A percentile compares a stretch with the other conserved stretches of the same genome.
Conservation (phyloP, 2,888 invertebrate genomes). For the Esperia sulphurella region DNA sequence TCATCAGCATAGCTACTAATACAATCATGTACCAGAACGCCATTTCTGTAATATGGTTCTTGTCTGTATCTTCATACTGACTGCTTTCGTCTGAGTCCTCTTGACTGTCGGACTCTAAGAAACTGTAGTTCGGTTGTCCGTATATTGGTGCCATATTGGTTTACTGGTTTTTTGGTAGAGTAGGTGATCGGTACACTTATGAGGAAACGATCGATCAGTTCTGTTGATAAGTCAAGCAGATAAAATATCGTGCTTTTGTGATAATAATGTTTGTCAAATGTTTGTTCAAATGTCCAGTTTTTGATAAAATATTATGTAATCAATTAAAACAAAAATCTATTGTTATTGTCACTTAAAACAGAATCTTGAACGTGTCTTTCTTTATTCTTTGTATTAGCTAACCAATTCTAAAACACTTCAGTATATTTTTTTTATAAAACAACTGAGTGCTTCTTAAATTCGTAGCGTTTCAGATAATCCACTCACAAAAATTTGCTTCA, state of each 20-base stretch:
- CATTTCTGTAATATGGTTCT: slow-evolving; percentile 37
- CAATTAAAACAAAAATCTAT: background rate
- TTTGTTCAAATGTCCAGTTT: background rate
- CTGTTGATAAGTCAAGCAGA: background rate
- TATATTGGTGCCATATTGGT: slow-evolving; percentile 53
- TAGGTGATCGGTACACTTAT: slow-evolving; percentile 2
- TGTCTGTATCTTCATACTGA: slow-evolving; percentile 19
- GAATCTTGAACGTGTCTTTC: no score
- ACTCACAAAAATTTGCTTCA: slow-evolving; percentile 44
- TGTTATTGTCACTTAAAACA: slow-evolving; percentile 2
- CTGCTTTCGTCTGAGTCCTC: slow-evolving; percentile 16
- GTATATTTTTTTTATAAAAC: slow-evolving; percentile 24
- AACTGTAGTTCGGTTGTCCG: slow-evolving; percentile 42
- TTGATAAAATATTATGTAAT: background rate
- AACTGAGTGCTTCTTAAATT: slow-evolving; percentile 18
- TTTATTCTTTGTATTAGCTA: no score
- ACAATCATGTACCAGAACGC: slow-evolving; percentile 62
- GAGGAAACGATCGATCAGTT: no score
- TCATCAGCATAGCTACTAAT: slow-evolving; percentile 47
- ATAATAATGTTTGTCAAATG: no score
- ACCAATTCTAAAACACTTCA: background rate
- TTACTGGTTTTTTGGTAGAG: background rate
- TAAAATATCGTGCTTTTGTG: background rate
- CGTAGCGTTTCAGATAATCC: slow-evolving; percentile 8
- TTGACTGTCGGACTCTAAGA: slow-evolving; percentile 18